Conservation (phyloP, 35 echinoderm and acorn worm species). For the Patiria miniata region DNA sequence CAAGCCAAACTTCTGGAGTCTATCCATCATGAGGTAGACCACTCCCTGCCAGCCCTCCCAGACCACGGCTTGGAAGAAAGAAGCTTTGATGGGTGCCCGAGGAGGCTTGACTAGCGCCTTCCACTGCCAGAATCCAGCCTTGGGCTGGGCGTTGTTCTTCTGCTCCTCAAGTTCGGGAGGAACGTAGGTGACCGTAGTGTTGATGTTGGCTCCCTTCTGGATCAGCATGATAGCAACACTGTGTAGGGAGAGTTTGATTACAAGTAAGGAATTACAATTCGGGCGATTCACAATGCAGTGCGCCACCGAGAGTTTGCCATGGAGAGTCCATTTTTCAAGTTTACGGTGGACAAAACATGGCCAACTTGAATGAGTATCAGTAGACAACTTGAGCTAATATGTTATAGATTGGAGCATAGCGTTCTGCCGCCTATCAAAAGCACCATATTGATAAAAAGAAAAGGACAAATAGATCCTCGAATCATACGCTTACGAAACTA, state of each 20-base stretch:
- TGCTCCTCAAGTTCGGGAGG: slow-evolving; percentile 22
- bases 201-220: slow-evolving; percentile 85
- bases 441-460: too few species aligned
- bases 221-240: slow-evolving; percentile 85
- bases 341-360: too few species aligned
- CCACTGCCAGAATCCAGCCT: slow-evolving; percentile 66
- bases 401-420: too few species aligned
- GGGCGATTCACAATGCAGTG: too few species aligned
- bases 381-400: too few species aligned
- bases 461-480: too few species aligned
- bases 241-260: not conserved
- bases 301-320: too few species aligned
- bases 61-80: slow-evolving; percentile 70
- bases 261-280: too few species aligned
- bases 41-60: slow-evolving; percentile 87
- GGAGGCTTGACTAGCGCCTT: slow-evolving; percentile 43
- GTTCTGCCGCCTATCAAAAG: too few species aligned
- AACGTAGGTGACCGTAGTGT: slow-evolving; percentile 42
- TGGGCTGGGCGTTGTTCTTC: slow-evolving; percentile 54
- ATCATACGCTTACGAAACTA: too few species aligned
- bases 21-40: slow-evolving; percentile 77
- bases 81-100: slow-evolving; percentile 1
- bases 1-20: slow-evolving; percentile 70
- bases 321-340: too few species aligned
- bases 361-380: too few species aligned